Evolutionary conservation across 2,888 invertebrate species (phyloP).

Genomic region (Aleiodes leptofemur): DNA sequence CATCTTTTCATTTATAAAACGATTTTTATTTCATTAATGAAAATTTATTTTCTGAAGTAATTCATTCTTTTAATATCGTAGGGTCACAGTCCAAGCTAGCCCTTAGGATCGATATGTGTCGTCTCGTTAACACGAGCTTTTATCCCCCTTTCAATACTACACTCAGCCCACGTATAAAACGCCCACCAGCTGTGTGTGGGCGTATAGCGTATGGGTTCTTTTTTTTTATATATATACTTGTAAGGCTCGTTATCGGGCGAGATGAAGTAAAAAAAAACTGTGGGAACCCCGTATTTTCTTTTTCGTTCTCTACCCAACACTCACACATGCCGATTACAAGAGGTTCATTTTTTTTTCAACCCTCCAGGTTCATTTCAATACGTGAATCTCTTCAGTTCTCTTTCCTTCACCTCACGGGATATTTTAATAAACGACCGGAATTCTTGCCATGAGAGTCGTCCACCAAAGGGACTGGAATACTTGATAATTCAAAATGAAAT

Average conservation of each 20-base stretch:
- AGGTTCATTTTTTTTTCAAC: neutral
- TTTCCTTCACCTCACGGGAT: neutral
- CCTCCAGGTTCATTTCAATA: constrained; percentile 19
- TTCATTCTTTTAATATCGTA: neutral
- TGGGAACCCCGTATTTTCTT: neutral
- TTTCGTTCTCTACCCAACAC: neutral
- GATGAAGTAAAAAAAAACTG: neutral
- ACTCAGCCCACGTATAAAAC: constrained; percentile 5
- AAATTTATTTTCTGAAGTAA: neutral
- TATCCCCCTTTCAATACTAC: neutral
- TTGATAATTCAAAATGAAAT: constrained; percentile 12
- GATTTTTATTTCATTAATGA: too few species aligned
- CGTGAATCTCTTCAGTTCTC: constrained; percentile 10
- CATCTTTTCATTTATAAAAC: too few species aligned
- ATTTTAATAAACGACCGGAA: constrained; percentile 8
- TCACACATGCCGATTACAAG: neutral
- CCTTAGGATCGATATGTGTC: constrained; percentile 27
- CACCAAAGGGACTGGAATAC: neutral
- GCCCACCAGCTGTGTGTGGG: constrained; percentile 26
- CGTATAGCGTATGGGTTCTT: neutral
- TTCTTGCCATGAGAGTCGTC: neutral
- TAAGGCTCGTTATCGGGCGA: constrained; percentile 5
- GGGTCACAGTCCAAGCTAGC: neutral
- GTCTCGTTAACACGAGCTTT: constrained; percentile 26
- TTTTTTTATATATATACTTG: neutral